phyloP scores from a whole-genome alignment of 2,888 invertebrate species.

The Andrena praecox region DNA sequence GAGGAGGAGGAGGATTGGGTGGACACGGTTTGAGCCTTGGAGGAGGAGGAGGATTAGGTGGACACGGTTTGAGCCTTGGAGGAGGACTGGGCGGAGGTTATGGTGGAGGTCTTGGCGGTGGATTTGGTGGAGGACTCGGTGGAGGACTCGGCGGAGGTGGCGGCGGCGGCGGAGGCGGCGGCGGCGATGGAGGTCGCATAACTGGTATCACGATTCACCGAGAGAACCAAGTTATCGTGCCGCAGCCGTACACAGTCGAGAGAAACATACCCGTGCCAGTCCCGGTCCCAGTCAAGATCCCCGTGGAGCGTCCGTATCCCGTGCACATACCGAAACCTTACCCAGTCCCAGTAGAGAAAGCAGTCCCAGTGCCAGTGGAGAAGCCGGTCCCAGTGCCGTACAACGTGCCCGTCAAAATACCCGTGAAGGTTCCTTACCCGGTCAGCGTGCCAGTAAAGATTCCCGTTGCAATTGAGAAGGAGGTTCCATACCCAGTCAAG shows the following conservation, averaged over 20 bases:
- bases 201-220: constrained; percentile 80
- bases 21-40: constrained; percentile 62
- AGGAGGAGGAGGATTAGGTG: constrained; percentile 58
- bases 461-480: constrained; percentile 74
- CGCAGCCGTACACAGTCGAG: constrained; percentile 81
- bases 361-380: constrained; percentile 76
- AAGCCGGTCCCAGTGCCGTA: constrained; percentile 79
- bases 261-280: constrained; percentile 78
- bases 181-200: constrained; percentile 76
- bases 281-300: constrained; percentile 79
- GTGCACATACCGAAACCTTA: constrained; percentile 76
- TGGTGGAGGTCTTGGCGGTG: constrained; percentile 3
- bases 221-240: constrained; percentile 79
- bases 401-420: constrained; percentile 79
- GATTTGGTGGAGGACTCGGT: constrained; percentile 49
- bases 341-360: constrained; percentile 78
- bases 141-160: constrained; percentile 55
- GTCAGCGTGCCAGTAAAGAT: constrained; percentile 76
- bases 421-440: constrained; percentile 78
- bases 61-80: constrained; percentile 51
- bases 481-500: constrained; percentile 72
- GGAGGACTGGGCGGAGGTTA: constrained; percentile 63
- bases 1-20: constrained; percentile 61
- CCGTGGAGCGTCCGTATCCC: constrained; percentile 78
- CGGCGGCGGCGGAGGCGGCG: constrained; percentile 66